phyloP scores from a whole-genome alignment of 2,113 vertebrate genomes.

The Ictalurus punctatus region DNA sequence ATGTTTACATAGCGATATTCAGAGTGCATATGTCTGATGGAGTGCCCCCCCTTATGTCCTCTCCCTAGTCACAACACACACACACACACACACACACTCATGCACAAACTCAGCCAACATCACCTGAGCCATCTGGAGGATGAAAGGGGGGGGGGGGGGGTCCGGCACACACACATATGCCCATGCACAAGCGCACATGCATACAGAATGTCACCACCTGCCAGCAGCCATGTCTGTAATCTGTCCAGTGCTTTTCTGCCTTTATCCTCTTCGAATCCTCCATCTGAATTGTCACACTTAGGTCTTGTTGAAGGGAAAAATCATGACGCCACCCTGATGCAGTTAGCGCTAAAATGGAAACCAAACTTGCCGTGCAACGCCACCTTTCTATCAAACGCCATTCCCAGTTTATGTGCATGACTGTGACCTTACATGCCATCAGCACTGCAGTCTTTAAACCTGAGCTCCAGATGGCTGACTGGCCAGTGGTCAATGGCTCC shows the following conservation, averaged over 20 bases:
- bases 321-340: not conserved
- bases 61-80: constrained; percentile 33
- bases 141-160: constrained; percentile 7
- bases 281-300: not conserved
- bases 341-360: not conserved
- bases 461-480: constrained; percentile 25
- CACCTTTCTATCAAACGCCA: not conserved
- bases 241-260: not conserved
- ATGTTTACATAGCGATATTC: constrained; percentile 60
- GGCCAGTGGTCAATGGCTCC: not conserved
- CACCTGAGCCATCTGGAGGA: constrained; percentile 58
- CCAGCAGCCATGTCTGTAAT: constrained; percentile 35
- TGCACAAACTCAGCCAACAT: constrained; percentile 34
- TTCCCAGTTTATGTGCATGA: not conserved
- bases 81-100: not conserved
- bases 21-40: constrained; percentile 57
- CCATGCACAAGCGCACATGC: constrained; percentile 1
- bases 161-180: constrained; percentile 26
- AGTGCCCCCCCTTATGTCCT: constrained; percentile 38
- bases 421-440: not conserved
- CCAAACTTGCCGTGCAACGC: not conserved
- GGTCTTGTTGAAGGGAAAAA: not conserved
- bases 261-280: not conserved
- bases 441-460: not conserved
- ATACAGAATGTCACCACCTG: constrained; percentile 23